Base-by-base conservation (phyloP, 2,113 vertebrate species). In the Festucalex cinctus region DNA sequence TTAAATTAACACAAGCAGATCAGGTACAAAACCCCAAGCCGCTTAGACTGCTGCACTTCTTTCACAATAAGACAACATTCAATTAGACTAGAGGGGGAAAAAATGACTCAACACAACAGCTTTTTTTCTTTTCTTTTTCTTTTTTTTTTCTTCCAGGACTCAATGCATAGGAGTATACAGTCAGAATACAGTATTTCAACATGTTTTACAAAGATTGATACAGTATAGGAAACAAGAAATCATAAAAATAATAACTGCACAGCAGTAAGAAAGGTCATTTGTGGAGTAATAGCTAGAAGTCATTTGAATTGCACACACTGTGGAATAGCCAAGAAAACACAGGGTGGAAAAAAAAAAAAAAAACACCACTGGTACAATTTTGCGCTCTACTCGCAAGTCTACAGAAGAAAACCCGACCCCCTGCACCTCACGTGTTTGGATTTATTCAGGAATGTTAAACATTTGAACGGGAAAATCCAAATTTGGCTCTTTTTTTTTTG, bases 191-290 rank as follows among this genome's bases (percentile, higher is more conserved):
- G 85, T 83, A 89, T 89, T 82, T 89, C 86, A 92, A 92, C 88
- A 88, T 70, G 80, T 87, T 88, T 90, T 91, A 93, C 91, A 92
- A 92, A 91, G 89, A 89, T 90, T 88, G 85, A 91, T 91, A 92
- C 78, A 82, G 83, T 87, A 88, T 88, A 91, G 83, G 84, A 89
- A 90, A 92, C 87, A 64, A 81, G 80, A 92, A 91, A 65, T 65
- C 39, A 90, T 85, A 88, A 90, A 90, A 89, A 90, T 80, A 89
- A 89, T 85, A 91, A 92, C 92, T 93, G 92, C 91, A 93, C 91
- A 92, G 92, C 92, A 93, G 92, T 92, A 92, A 92, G 88, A 91
- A 90, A 88, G 69, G 68, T 90, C 56, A 88, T 90, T 88, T 86
- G 90, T 89, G 70, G 89, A 92, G 88, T 91, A 92, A 32, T 88